phyloP scores from a whole-genome alignment of 2,888 invertebrate genomes.

The Cryptocephalus moraei region DNA sequence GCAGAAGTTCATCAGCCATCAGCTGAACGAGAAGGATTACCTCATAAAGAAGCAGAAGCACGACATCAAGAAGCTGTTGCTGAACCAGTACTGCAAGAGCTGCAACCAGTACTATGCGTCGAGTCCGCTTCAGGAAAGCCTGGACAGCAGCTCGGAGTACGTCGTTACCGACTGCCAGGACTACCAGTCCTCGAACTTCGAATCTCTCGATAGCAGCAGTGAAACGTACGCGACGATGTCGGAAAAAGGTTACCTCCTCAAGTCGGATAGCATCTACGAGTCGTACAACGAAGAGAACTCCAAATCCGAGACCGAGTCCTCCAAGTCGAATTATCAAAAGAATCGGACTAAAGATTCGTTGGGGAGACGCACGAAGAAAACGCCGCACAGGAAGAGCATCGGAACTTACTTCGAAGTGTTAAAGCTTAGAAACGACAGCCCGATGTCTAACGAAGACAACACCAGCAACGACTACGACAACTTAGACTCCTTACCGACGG shows the following conservation, averaged over 20 bases:
- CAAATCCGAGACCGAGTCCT: conserved; percentile 18
- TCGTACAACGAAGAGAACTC: conserved; percentile 12
- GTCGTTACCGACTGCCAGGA: conserved; percentile 26
- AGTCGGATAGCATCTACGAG: conserved; percentile 19
- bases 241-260: conserved; percentile 26
- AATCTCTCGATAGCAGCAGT: conserved; percentile 35
- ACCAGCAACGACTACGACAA: conserved; percentile 41
- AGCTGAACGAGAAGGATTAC: conserved; percentile 60
- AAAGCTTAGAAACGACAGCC: conserved; percentile 35
- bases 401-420: conserved; percentile 37
- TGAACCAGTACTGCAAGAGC: conserved; percentile 38
- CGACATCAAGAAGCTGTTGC: conserved; percentile 55
- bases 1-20: conserved; percentile 58
- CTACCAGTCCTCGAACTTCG: conserved; percentile 34
- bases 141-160: conserved; percentile 36
- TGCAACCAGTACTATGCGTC: conserved; percentile 33
- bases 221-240: conserved; percentile 35
- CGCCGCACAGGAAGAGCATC: conserved; percentile 31
- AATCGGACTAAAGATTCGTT: conserved; percentile 29
- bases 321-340: conserved; percentile 25
- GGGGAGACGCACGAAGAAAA: conserved; percentile 24
- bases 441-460: conserved; percentile 45
- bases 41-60: conserved; percentile 59
- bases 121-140: conserved; percentile 29
- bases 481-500: conserved; percentile 33